A percentile compares a stretch with the other conserved stretches of the same genome.
These are phyloP conservation scores for Drosophila takahashii DNA, from an alignment of 1,140 invertebrate genomes.

Conservation along the genomic window DNA sequence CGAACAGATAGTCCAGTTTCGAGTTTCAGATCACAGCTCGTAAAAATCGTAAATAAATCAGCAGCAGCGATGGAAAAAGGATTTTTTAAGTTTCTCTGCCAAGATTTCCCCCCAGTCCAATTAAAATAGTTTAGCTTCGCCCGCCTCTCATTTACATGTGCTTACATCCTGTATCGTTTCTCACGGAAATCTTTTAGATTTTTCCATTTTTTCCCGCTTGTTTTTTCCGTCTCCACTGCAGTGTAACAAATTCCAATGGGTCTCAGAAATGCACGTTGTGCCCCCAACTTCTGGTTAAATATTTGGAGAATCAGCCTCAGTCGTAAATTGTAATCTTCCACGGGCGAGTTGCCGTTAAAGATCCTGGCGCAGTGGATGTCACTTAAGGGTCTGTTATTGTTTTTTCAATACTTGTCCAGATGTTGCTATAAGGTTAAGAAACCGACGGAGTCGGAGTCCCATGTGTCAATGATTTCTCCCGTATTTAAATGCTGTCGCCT, in stretches of 20 bases:
- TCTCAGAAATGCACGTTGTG: conserved; percentile 55
- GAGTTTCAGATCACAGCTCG: conserved; percentile 55
- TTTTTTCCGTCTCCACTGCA: conserved; percentile 21
- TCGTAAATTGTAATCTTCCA: conserved; percentile 73
- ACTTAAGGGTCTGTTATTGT: conserved; percentile 47
- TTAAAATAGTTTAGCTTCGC: conserved; percentile 17
- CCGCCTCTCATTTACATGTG: not conserved
- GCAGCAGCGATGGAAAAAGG: conserved; percentile 33
- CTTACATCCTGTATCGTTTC: conserved; percentile 58
- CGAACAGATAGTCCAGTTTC: conserved; percentile 48
- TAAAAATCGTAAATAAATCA: conserved; percentile 65
- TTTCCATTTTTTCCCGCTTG: conserved; percentile 16
- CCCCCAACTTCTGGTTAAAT: conserved; percentile 59
- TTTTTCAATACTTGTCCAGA: conserved; percentile 70
- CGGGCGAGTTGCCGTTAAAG: conserved; percentile 46
- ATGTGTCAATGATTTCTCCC: conserved; percentile 69
- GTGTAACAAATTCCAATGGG: conserved; percentile 70
- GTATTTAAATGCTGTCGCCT: conserved; percentile 59
- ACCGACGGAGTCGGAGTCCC: conserved; percentile 17
- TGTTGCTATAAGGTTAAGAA: conserved; percentile 45
- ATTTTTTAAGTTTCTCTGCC: conserved; percentile 15
- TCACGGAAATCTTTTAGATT: conserved; percentile 62
- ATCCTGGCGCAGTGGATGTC: conserved; percentile 64
- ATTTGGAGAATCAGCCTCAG: conserved; percentile 43
- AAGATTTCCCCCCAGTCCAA: conserved; percentile 27